Conservation (phyloP, 37 sponge, comb jelly and placozoan genomes). For the Crambe crambe region DNA sequence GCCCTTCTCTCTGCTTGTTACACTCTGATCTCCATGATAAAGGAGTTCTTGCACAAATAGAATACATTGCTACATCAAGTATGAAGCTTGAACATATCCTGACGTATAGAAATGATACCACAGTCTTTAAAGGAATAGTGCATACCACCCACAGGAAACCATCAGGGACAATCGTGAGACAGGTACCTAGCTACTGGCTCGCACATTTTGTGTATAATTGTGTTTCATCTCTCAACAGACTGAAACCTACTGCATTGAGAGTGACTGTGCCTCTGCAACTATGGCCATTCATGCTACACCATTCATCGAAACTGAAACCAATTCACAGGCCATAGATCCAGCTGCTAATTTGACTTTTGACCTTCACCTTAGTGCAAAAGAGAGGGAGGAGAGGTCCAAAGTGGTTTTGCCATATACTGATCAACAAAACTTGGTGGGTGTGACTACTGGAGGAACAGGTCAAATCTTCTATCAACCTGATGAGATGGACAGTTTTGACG, state of each 20-base stretch:
- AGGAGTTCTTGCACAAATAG: conserved; percentile 27
- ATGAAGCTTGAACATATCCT: background rate
- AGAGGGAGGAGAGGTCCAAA: conserved; percentile 61
- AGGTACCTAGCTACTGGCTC: conserved; percentile 12
- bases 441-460: conserved; percentile 9
- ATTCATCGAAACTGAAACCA: no score
- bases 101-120: background rate
- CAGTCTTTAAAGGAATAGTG: background rate
- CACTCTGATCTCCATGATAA: conserved; percentile 61
- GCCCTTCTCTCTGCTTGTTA: conserved; percentile 16
- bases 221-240: background rate
- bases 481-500: conserved; percentile 77
- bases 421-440: background rate
- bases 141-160: conserved; percentile 43
- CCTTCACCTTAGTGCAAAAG: conserved; percentile 55
- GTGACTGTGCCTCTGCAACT: background rate
- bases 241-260: background rate
- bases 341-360: conserved; percentile 84
- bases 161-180: conserved; percentile 59
- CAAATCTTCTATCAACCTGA: conserved; percentile 76
- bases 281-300: background rate
- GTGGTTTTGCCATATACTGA: conserved; percentile 67
- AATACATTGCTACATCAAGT: conserved; percentile 41
- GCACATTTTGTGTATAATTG: background rate
- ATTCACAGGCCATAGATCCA: conserved; percentile 42